phyloP scores from a whole-genome alignment of 2,797 vertebrate genomes.

The Lutjanus argentimaculatus region DNA sequence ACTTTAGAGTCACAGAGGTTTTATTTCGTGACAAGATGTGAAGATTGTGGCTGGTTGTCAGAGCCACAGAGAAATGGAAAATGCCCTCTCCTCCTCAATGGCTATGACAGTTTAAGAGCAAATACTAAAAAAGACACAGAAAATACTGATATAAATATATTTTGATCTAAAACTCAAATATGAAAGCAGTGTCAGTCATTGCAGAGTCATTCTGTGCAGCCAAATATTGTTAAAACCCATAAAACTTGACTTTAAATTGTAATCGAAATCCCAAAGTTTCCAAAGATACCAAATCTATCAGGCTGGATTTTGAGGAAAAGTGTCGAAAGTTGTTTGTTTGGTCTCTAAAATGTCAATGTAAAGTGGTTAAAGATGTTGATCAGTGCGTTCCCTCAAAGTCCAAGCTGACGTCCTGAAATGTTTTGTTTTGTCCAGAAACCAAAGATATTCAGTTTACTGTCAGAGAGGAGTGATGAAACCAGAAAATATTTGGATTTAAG shows the following conservation, averaged over 20 bases:
- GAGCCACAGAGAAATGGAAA: slow-evolving; percentile 11
- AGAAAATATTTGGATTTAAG: no score
- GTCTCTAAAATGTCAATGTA: no score
- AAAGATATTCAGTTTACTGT: no score
- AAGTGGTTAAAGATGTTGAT: no score
- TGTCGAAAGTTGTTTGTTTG: not conserved
- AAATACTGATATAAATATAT: not conserved
- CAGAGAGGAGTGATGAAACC: no score
- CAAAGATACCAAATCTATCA: not conserved
- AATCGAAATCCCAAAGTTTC: not conserved
- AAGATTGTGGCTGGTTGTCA: not conserved
- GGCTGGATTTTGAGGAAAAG: not conserved
- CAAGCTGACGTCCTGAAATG: no score
- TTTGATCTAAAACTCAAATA: fast-evolving
- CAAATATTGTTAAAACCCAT: not conserved
- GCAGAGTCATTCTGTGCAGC: not conserved
- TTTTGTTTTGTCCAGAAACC: no score
- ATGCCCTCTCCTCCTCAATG: not conserved
- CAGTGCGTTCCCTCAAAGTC: no score
- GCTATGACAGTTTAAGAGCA: not conserved
- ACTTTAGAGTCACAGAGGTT: not conserved
- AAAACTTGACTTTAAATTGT: not conserved
- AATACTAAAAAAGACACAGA: not conserved
- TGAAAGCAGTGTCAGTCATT: not conserved
- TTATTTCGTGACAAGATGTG: not conserved